Conservation (phyloP, 2,888 invertebrate genomes). For the Campopleginae sp. region DNA sequence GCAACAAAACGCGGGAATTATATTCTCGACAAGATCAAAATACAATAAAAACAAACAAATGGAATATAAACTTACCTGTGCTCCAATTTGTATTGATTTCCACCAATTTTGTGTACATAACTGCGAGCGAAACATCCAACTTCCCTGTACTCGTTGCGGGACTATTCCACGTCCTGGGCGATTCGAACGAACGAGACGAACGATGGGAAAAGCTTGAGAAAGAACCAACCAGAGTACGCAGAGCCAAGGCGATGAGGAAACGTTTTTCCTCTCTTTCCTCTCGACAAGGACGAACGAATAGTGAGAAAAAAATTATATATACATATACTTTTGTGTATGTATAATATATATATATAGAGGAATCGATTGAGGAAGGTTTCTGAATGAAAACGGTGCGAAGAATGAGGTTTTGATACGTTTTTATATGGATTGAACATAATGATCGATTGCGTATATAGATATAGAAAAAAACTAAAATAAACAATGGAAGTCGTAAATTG, state of each 20-base stretch:
- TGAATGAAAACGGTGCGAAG: slow-evolving; percentile 67
- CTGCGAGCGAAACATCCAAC: slow-evolving; percentile 9
- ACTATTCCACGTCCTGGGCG: neutral
- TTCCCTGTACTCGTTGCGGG: neutral
- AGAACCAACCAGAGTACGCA: neutral
- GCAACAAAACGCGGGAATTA: slow-evolving; percentile 8
- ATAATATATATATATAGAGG: slow-evolving; percentile 8
- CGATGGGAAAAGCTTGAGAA: neutral
- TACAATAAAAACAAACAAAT: slow-evolving; percentile 5
- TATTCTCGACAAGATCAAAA: slow-evolving; percentile 30
- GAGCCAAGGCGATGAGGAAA: neutral
- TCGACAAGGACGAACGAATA: slow-evolving; percentile 13
- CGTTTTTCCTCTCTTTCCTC: neutral
- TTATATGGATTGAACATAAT: slow-evolving; percentile 80
- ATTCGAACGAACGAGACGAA: slow-evolving; percentile 4
- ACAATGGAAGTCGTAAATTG: slow-evolving; percentile 66
- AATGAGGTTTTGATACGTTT: slow-evolving; percentile 81
- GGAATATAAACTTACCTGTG: slow-evolving; percentile 24
- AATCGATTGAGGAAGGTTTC: slow-evolving; percentile 59
- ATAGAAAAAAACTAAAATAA: slow-evolving; percentile 68
- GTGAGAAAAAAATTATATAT: slow-evolving; percentile 13
- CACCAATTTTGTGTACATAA: slow-evolving; percentile 74
- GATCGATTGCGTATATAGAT: slow-evolving; percentile 69
- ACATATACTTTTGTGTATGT: slow-evolving; percentile 22
- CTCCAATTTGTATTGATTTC: slow-evolving; percentile 47